Conservation (phyloP, 2,113 vertebrate genomes). For the Aldabrachelys gigantea region DNA sequence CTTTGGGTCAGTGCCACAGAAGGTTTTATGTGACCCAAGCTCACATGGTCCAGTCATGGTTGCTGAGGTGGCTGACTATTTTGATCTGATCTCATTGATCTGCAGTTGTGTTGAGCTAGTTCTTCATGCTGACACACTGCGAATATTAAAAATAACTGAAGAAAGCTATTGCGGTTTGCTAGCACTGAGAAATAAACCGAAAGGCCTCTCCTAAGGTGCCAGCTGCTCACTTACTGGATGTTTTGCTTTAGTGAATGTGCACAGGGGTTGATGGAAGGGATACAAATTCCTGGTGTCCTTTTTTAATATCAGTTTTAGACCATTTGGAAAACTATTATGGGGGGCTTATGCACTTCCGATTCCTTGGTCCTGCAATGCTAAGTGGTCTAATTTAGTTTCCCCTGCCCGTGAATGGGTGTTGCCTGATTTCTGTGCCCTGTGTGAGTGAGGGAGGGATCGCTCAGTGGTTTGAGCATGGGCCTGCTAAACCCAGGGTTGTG, state of each 20-base stretch:
- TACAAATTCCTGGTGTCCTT: background rate
- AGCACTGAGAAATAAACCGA: accelerated
- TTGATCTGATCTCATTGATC: background rate
- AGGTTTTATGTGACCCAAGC: background rate
- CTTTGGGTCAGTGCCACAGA: background rate
- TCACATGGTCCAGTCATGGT: background rate
- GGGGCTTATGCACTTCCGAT: background rate
- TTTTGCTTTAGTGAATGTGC: background rate
- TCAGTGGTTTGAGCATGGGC: too few species aligned
- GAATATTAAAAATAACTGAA: accelerated
- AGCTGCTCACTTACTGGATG: background rate
- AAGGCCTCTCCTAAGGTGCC: accelerated
- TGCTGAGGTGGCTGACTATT: background rate
- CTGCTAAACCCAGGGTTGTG: too few species aligned
- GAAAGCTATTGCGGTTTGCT: accelerated
- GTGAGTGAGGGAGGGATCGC: background rate
- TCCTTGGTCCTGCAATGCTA: accelerated
- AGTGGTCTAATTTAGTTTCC: background rate
- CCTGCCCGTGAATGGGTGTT: background rate
- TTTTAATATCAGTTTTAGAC: background rate
- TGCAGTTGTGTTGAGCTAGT: background rate
- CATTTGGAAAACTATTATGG: background rate
- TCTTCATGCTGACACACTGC: accelerated
- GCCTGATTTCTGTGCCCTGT: background rate
- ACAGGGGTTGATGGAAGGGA: background rate